A percentile compares a stretch with the other conserved stretches of the same genome.
phyloP scores from a whole-genome alignment of 2,888 invertebrate species.

The Tanytarsus gracilentus region DNA sequence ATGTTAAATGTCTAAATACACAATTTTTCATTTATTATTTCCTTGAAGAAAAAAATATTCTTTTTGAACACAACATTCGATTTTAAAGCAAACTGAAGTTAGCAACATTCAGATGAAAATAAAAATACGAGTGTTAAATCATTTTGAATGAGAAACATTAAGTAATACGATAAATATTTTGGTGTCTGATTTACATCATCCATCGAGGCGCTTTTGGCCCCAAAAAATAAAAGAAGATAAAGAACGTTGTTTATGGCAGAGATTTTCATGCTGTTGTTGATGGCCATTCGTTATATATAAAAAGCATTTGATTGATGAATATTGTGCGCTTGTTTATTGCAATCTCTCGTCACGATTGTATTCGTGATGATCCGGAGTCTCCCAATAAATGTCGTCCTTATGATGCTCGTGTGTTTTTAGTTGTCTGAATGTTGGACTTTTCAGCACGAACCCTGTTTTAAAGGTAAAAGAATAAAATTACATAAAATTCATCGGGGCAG shows the following conservation, averaged over 20 bases:
- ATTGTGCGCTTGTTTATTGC: constrained; percentile 1
- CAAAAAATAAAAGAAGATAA: too few species aligned
- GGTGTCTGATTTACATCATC: constrained; percentile 8
- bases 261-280: too few species aligned
- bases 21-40: too few species aligned
- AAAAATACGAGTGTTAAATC: not conserved
- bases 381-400: constrained; percentile 57
- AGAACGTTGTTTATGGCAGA: too few species aligned
- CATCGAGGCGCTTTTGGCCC: too few species aligned
- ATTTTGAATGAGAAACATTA: constrained; percentile 6
- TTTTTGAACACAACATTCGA: too few species aligned
- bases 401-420: constrained; percentile 51
- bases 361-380: constrained; percentile 44
- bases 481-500: not conserved
- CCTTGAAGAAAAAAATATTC: too few species aligned
- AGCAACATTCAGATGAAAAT: not conserved
- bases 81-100: too few species aligned
- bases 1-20: too few species aligned
- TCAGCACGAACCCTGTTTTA: constrained; percentile 46
- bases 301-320: not conserved
- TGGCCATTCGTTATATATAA: not conserved
- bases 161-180: constrained; percentile 25
- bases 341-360: not conserved
- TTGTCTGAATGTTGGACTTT: constrained; percentile 42
- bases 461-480: constrained; percentile 15